Evolutionary conservation across 2,113 vertebrate genomes (phyloP).

Genomic region (Scomber japonicus): DNA sequence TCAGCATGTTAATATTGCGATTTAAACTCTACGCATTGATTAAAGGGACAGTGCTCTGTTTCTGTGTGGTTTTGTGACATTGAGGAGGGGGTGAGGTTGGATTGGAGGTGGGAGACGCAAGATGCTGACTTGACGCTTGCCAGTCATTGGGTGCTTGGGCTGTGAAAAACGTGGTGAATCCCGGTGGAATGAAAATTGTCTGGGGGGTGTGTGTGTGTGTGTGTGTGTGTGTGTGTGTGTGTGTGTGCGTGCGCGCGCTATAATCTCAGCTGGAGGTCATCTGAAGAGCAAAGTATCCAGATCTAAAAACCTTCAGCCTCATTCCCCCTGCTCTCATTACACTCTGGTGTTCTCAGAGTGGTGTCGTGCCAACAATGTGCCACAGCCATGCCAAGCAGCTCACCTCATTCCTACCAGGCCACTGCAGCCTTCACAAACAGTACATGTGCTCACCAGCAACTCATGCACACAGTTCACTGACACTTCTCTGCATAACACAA

Average conservation of each 20-base stretch:
- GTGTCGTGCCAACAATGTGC: slow-evolving; percentile 35
- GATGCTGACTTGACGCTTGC: slow-evolving; percentile 58
- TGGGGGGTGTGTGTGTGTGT: slow-evolving; percentile 7
- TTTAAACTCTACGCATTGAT: slow-evolving; percentile 53
- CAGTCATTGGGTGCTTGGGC: slow-evolving; percentile 47
- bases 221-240: not conserved
- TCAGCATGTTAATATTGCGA: slow-evolving; percentile 64
- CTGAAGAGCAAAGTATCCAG: slow-evolving; percentile 49
- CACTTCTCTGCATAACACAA: not conserved
- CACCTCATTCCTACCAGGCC: slow-evolving; percentile 50
- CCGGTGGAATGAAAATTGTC: slow-evolving; percentile 41
- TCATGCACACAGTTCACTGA: slow-evolving; percentile 8
- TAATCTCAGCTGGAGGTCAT: slow-evolving; percentile 56
- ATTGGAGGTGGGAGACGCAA: not conserved
- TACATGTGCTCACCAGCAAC: not conserved
- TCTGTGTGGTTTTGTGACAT: slow-evolving; percentile 51
- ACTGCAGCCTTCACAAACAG: slow-evolving; percentile 28
- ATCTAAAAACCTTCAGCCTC: slow-evolving; percentile 23
- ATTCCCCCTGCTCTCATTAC: slow-evolving; percentile 46
- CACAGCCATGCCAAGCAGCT: slow-evolving; percentile 26
- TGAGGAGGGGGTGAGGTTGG: slow-evolving; percentile 45
- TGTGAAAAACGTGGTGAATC: slow-evolving; percentile 30
- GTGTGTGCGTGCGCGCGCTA: slow-evolving; percentile 2
- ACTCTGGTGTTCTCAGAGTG: slow-evolving; percentile 4
- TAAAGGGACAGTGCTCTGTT: slow-evolving; percentile 48